These are phyloP conservation scores for Neomorphus geoffroyi DNA, from an alignment of 2,797 vertebrate genomes.

Conservation along the genomic window DNA sequence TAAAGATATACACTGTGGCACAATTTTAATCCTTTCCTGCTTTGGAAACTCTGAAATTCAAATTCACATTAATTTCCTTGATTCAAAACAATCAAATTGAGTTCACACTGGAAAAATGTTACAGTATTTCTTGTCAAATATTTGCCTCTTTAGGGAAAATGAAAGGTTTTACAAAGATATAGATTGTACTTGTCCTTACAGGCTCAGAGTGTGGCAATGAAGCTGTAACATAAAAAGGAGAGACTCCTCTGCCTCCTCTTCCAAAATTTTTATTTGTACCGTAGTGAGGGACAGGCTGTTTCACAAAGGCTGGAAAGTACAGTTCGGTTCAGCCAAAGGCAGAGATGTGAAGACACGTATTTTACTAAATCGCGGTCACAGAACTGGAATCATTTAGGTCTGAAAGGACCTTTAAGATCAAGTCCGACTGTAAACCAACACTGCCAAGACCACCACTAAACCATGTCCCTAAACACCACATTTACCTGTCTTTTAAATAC, in stretches of 20 bases:
- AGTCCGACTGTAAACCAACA: no score
- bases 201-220: neutral
- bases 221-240: neutral
- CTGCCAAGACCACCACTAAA: no score
- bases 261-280: neutral
- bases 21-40: neutral
- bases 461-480: no score
- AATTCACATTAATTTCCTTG: neutral
- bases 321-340: neutral
- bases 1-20: neutral
- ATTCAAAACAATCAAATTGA: neutral
- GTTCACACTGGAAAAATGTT: neutral
- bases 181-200: neutral
- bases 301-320: neutral
- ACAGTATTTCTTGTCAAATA: neutral
- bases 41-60: constrained; percentile 1
- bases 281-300: neutral
- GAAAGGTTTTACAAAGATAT: neutral
- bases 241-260: neutral
- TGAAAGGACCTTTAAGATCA: no score
- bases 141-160: neutral
- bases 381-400: no score
- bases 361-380: neutral
- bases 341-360: neutral
- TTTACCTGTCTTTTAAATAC: no score